Percentiles rank a stretch among this genome's conserved stretches.
These are phyloP conservation scores for Drosophila buzzatii DNA, from an alignment of 2,888 invertebrate genomes.

Conservation along the genomic window DNA sequence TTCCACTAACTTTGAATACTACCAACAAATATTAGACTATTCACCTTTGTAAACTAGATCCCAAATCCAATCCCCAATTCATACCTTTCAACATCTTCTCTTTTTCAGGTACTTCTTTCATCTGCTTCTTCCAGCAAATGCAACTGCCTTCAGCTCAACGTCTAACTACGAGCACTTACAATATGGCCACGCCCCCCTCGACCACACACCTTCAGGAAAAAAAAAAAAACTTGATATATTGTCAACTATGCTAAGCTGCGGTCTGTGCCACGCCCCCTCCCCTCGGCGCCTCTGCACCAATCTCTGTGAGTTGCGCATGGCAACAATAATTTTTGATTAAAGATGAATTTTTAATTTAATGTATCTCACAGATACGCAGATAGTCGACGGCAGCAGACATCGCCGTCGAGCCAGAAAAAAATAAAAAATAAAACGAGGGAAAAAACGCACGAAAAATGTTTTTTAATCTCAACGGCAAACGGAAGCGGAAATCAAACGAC, in stretches of 20 bases:
- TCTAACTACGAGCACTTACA: constrained; percentile 44
- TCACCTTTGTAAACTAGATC: neutral
- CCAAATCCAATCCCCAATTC: neutral
- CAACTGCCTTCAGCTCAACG: neutral
- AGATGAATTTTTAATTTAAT: constrained; percentile 84
- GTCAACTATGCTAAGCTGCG: constrained; percentile 65
- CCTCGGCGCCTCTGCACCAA: neutral
- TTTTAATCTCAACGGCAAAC: constrained; percentile 84
- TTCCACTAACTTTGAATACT: too few relatives aligned
- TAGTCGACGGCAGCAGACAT: constrained; percentile 41
- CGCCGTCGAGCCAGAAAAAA: constrained; percentile 8
- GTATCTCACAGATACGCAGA: constrained; percentile 74
- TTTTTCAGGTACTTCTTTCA: neutral
- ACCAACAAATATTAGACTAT: neutral
- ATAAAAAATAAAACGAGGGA: constrained; percentile 65
- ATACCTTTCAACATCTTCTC: neutral
- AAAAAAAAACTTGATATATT: constrained; percentile 67
- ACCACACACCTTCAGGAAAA: neutral
- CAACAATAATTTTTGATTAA: constrained; percentile 84
- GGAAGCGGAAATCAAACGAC: constrained; percentile 85
- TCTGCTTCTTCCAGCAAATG: neutral
- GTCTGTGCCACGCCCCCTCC: constrained; percentile 13
- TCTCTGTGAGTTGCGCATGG: constrained; percentile 63
- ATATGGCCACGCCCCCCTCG: constrained; percentile 21
- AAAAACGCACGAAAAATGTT: constrained; percentile 74